These are phyloP conservation scores for Acronicta leporina DNA, from an alignment of 2,888 invertebrate species.

Conservation along the genomic window DNA sequence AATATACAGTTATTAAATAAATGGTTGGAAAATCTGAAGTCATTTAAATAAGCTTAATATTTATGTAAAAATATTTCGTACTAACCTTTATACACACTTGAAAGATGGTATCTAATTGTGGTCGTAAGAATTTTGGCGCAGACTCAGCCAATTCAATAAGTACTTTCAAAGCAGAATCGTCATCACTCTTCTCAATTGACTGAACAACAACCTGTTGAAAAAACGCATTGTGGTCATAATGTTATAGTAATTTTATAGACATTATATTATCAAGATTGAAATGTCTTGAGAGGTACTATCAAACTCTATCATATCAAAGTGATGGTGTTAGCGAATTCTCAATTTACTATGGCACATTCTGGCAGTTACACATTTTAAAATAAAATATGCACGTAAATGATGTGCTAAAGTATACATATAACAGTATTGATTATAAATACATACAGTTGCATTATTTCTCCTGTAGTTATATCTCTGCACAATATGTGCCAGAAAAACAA, in stretches of 20 bases:
- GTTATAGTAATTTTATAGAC: not conserved
- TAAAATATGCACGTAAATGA: constrained; percentile 74
- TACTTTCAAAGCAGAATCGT: constrained; percentile 97
- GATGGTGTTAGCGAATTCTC: constrained; percentile 85
- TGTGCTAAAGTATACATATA: constrained; percentile 24
- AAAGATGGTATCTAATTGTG: constrained; percentile 95
- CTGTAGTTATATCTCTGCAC: too few relatives aligned
- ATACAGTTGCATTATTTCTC: too few relatives aligned
- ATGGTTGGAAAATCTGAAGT: too few relatives aligned
- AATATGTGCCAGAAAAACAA: too few relatives aligned
- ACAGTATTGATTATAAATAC: not conserved
- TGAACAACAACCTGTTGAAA: constrained; percentile 91
- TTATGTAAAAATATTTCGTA: constrained; percentile 4
- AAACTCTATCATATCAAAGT: constrained; percentile 80
- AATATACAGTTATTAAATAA: too few relatives aligned
- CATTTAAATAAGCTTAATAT: too few relatives aligned
- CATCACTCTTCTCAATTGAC: constrained; percentile 95
- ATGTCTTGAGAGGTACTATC: constrained; percentile 86
- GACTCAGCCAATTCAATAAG: constrained; percentile 98
- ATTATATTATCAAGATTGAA: not conserved
- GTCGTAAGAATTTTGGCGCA: constrained; percentile 96
- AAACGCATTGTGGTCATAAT: not conserved
- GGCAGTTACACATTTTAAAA: constrained; percentile 77
- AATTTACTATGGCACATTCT: constrained; percentile 81
- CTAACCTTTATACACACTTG: constrained; percentile 68